Evolutionary conservation across 1,140 invertebrate species (phyloP).

Genomic region (Saxidomus purpurata): DNA sequence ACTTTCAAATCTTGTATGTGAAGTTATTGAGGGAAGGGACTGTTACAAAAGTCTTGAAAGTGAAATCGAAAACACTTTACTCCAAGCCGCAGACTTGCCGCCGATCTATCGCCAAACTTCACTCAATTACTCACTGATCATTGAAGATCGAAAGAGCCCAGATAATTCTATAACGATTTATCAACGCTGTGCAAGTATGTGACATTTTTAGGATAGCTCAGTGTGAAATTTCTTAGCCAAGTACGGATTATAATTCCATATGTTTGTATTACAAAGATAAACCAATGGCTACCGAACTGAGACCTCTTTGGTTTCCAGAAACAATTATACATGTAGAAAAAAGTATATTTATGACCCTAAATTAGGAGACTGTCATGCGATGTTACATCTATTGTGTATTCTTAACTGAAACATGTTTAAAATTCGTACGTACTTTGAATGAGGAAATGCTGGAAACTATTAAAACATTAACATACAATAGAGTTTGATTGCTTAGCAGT

Average conservation of each 20-base stretch:
- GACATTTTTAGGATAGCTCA: not conserved
- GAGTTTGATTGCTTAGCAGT: conserved; percentile 20
- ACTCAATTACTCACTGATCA: not conserved
- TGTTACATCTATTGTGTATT: no score
- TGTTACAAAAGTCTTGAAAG: not conserved
- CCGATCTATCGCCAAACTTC: not conserved
- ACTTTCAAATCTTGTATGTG: not conserved
- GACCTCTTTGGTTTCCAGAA: no score
- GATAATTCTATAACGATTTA: not conserved
- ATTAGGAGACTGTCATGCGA: no score
- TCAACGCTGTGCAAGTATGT: not conserved
- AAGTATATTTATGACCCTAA: no score
- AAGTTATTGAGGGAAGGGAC: not conserved
- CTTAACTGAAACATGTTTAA: no score
- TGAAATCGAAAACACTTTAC: not conserved
- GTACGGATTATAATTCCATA: no score
- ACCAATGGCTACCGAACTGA: no score
- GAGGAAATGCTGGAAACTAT: no score
- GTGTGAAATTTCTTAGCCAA: no score
- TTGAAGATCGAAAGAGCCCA: not conserved
- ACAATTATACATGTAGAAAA: no score
- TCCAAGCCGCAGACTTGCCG: not conserved
- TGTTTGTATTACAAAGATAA: no score
- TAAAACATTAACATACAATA: not conserved
- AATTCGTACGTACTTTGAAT: no score